Evolutionary conservation across 2,888 invertebrate genomes (phyloP).

Genomic region (Volucella inanis): DNA sequence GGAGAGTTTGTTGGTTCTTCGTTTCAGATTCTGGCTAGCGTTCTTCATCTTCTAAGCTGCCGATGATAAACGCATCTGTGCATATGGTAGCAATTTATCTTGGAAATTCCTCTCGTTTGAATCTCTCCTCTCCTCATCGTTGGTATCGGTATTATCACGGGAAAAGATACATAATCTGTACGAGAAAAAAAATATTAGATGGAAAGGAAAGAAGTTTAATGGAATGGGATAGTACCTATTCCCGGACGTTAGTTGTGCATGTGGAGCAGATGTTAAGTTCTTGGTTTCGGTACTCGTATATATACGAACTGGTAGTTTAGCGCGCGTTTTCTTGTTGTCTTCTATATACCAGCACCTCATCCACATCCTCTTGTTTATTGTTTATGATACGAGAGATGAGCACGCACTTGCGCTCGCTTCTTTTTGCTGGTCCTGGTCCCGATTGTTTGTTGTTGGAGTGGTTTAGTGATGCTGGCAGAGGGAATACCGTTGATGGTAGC

Average conservation of each 20-base stretch:
- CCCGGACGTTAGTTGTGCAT: conserved; percentile 48
- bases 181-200: conserved; percentile 28
- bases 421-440: neutral
- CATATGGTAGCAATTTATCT: conserved; percentile 55
- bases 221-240: conserved; percentile 9
- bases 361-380: conserved; percentile 7
- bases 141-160: neutral
- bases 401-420: conserved; percentile 37
- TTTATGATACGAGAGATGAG: conserved; percentile 33
- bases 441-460: conserved; percentile 36
- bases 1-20: neutral
- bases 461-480: conserved; percentile 1
- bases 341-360: neutral
- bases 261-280: conserved; percentile 51
- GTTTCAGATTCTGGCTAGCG: neutral
- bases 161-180: neutral
- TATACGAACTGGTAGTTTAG: neutral
- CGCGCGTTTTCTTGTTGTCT: neutral
- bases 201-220: neutral
- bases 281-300: conserved; percentile 27
- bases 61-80: conserved; percentile 48
- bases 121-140: neutral
- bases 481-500: no score
- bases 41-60: neutral
- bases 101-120: conserved; percentile 20